A percentile compares a stretch with the other conserved stretches of the same genome.
phyloP scores from a whole-genome alignment of 2,797 vertebrate genomes.

The Rhadinocentrus ornatus region DNA sequence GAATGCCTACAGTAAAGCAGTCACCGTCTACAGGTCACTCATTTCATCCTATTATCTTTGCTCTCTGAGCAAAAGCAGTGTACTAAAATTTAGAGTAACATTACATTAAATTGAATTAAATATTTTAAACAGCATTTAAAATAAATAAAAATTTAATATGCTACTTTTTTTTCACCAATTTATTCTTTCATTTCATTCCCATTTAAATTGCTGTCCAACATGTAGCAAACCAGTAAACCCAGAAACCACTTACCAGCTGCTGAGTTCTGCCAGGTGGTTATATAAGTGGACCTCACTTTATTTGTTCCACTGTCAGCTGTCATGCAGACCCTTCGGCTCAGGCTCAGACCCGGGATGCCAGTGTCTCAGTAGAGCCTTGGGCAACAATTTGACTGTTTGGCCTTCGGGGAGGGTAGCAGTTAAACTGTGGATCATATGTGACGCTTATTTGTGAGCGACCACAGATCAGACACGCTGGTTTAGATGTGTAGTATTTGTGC shows the following conservation, averaged over 20 bases:
- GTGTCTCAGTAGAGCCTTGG: conserved; percentile 7
- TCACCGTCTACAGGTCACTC: background rate
- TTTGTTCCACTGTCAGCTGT: conserved; percentile 33
- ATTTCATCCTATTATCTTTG: conserved; percentile 1
- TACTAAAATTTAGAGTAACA: conserved; percentile 14
- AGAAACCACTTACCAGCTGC: conserved; percentile 15
- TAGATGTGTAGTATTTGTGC: background rate
- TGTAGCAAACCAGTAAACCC: conserved; percentile 8
- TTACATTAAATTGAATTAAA: background rate
- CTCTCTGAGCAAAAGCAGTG: background rate
- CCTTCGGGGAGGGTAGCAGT: conserved; percentile 16
- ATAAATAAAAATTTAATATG: background rate
- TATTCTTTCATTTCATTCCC: conserved; percentile 11
- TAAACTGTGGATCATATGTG: background rate
- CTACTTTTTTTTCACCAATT: conserved; percentile 1
- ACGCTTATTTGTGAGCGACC: conserved; percentile 3
- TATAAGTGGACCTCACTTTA: conserved; percentile 17
- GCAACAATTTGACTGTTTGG: conserved; percentile 4
- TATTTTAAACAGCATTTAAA: conserved; percentile 3
- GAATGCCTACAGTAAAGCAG: background rate
- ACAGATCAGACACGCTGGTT: background rate
- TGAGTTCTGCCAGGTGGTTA: conserved; percentile 6
- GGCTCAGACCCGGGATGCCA: conserved; percentile 2
- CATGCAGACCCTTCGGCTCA: conserved; percentile 7
- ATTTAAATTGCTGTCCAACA: conserved; percentile 21